Percentiles rank a stretch among this genome's conserved stretches.
phyloP scores from a whole-genome alignment of 1,140 invertebrate species.

The Drosophila repleta region DNA sequence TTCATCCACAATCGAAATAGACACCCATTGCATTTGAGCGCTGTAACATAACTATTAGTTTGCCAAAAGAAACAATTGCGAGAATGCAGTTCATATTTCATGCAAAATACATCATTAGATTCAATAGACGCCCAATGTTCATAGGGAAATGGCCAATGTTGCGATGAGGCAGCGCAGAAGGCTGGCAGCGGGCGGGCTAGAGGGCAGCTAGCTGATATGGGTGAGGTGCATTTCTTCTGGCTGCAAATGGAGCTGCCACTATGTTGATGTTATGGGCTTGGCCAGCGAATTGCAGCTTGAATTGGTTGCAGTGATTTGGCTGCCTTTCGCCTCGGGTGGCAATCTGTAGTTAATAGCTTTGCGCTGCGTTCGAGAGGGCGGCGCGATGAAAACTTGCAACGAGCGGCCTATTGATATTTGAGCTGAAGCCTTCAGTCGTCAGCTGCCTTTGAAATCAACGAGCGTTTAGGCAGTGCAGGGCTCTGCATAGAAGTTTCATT shows the following conservation, averaged over 20 bases:
- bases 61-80: neutral
- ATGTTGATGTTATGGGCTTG: neutral
- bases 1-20: too few species aligned
- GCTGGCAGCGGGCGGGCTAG: neutral
- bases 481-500: conserved; percentile 28
- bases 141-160: too few species aligned
- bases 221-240: conserved; percentile 8
- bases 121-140: neutral
- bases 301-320: neutral
- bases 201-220: neutral
- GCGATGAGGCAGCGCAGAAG: too few species aligned
- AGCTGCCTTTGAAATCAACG: conserved; percentile 36
- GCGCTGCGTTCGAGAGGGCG: neutral
- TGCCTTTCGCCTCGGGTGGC: conserved; percentile 2
- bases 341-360: conserved; percentile 24
- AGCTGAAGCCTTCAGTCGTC: conserved; percentile 15
- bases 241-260: conserved; percentile 7
- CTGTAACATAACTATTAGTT: too few species aligned
- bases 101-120: neutral
- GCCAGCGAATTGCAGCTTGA: conserved; percentile 22
- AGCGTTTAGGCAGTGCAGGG: conserved; percentile 11
- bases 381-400: neutral
- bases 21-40: too few species aligned
- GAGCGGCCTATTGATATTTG: conserved; percentile 37
- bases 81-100: neutral